Percentiles rank a stretch among this genome's conserved stretches.
These are phyloP conservation scores for Adoxophyes honmai DNA, from an alignment of 1,140 invertebrate species.

Conservation along the genomic window DNA sequence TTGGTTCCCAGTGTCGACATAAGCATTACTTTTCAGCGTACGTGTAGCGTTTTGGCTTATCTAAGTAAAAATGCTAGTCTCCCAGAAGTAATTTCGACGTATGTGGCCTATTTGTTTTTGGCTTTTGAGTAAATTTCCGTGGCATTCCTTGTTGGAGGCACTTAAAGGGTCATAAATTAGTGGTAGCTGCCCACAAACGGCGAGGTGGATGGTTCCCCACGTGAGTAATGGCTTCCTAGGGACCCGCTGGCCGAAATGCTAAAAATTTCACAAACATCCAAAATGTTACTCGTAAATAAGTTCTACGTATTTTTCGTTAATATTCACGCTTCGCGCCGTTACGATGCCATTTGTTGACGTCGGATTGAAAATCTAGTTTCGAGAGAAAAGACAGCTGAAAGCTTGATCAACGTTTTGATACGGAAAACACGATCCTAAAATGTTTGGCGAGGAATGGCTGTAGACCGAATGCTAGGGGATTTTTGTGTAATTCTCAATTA, in stretches of 20 bases:
- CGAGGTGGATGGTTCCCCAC: slow-evolving; percentile 59
- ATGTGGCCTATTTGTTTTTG: slow-evolving; percentile 33
- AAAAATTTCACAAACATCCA: slow-evolving; percentile 42
- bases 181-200: slow-evolving; percentile 59
- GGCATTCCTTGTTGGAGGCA: slow-evolving; percentile 44
- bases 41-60: too few species aligned
- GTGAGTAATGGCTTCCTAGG: slow-evolving; percentile 64
- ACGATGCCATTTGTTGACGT: neutral
- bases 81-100: slow-evolving; percentile 18
- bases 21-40: too few species aligned
- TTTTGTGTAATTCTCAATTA: too few species aligned
- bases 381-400: slow-evolving; percentile 11
- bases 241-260: slow-evolving; percentile 45
- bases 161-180: slow-evolving; percentile 70
- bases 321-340: neutral
- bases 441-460: too few species aligned
- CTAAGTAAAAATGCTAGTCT: too few species aligned
- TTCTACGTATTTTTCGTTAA: slow-evolving; percentile 19
- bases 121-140: slow-evolving; percentile 43
- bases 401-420: neutral
- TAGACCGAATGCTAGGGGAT: too few species aligned
- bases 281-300: slow-evolving; percentile 39
- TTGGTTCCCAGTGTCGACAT: too few species aligned
- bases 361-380: slow-evolving; percentile 27
- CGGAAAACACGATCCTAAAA: too few species aligned